Evolutionary conservation across 2,113 vertebrate genomes (phyloP), one percentile per base, ranked within the genome.

Genomic region (Hydrochoerus hydrochaeris): DNA sequence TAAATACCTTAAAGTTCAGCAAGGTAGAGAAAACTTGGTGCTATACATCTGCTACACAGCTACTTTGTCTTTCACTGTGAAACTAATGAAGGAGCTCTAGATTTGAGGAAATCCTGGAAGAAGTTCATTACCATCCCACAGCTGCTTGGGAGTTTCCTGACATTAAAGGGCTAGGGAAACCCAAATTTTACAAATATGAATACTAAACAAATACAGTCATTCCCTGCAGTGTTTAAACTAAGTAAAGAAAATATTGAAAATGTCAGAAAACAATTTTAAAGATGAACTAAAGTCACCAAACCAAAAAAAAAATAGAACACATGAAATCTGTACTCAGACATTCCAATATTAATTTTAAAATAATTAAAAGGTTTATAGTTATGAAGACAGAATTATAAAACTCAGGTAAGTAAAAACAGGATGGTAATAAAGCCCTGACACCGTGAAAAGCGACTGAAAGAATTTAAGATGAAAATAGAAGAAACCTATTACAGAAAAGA

Each of bases 221-320:
- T 73, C 69, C 67, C 78, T 63, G 4, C 28, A 58, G 10, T 71
- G 26, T 88, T 84, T 20, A 38, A 95, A 26, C 20, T 10, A 49
- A 32, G 28, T 93, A 73, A 19, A 63, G 67, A 86, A 63, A 83
- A 58, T 71, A 35, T 26, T 57, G 24, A 92, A 94, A 73, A 65
- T 80, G 14, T 11, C n/a, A 60, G 28, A 90, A 80, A 69, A 95
- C 67, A 41, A 35, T 49, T 88, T 58, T 65, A 91, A 95, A 82
- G 49, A 69, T 87, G n/a, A 82, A 49, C 63, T 82, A 88, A 96
- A 95, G 10, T 93, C 32, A 80, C 2, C 65, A 46, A 54, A 60
- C 80, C 62, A 63, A 54, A 83, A 65, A 44, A 16, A 5, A 38
- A 22, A 69, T 19, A 32, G 44, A 82, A 92, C 16, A 82, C 7